Percentiles rank a stretch among this genome's conserved stretches.
These are phyloP conservation scores for Amazona guildingii DNA, from an alignment of 2,113 vertebrate genomes.

Conservation along the genomic window DNA sequence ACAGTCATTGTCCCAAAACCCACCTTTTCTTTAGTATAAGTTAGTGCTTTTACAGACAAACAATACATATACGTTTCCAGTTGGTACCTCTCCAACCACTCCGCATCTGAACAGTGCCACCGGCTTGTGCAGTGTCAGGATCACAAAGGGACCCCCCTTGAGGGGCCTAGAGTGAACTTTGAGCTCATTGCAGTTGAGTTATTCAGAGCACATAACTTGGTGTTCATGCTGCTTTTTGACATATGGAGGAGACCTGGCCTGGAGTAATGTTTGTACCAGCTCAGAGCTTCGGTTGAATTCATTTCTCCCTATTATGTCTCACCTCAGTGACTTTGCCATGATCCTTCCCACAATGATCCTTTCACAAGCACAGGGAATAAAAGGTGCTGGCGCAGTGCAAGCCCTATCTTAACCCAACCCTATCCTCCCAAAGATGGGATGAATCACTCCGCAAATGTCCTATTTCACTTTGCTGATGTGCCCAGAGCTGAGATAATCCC, in stretches of 20 bases:
- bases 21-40: conserved; percentile 1
- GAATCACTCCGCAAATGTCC: not conserved
- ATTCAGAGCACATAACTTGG: conserved; percentile 1
- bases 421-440: not conserved
- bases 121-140: not conserved
- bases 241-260: not conserved
- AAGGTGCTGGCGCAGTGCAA: not conserved
- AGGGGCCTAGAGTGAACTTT: not conserved
- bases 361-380: not conserved
- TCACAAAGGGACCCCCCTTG: not conserved
- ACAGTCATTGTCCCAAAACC: not conserved
- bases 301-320: not conserved
- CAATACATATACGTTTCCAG: not conserved
- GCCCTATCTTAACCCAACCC: not conserved
- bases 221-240: not conserved
- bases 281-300: not conserved
- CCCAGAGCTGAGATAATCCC: not conserved
- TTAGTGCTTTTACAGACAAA: conserved; percentile 47
- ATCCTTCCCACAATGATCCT: not conserved
- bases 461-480: accelerated
- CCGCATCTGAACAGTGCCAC: not conserved
- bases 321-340: not conserved
- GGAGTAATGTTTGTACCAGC: not conserved
- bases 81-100: not conserved
- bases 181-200: not conserved